Base-by-base conservation (phyloP, 2,113 vertebrate genomes). In the Rhinopomastus cyanomelas region DNA sequence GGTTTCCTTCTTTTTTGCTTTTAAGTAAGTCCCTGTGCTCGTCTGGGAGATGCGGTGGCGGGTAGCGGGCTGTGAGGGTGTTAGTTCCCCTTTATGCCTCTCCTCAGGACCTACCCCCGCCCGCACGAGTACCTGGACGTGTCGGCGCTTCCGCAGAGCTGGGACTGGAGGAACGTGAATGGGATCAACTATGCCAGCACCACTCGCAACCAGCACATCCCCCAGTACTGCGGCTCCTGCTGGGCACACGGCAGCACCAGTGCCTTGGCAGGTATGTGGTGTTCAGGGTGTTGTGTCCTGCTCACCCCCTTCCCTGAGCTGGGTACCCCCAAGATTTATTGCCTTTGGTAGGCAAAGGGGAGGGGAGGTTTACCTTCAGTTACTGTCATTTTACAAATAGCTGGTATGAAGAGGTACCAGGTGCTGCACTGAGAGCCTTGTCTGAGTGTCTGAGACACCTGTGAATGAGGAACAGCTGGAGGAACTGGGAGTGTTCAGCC, bases 221-320 rank as follows among this genome's bases (percentile, higher is more conserved):
- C 99, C 0, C 99, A 99, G 97, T 99, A 99, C 98, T 99, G 99
- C 21, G 99, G 99, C 16, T 99, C 99, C 66, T 99, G 99, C 96
- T 99, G 99, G 99, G 99, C 99, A 3, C 99, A 99, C 3, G 98
- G 98, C 81, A 99, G 98, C 97, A 99, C 99, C 91, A 99, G 99
- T 2, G 98, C 99, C 4, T 81, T 99, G 88, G 99, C 99, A 93
- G 99, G 99, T 99, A 96, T 5, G 42, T 22, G 3, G 9, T 6
- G 42, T 17, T 3, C 16, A 26, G 65, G 27, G 26, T 6, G 13
- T 18, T 5, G 16, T 19, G 25, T 25, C 57, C n/a, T 22, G 30
- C 30, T 8, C 9, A 0, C n/a, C n/a, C 39, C 39, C 39, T 46
- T 37, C 0, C 5, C 21, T 21, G 1, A 8, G n/a, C 39, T 6